These are phyloP conservation scores for Pitta sordida DNA, from an alignment of 2,113 vertebrate species.

Conservation along the genomic window DNA sequence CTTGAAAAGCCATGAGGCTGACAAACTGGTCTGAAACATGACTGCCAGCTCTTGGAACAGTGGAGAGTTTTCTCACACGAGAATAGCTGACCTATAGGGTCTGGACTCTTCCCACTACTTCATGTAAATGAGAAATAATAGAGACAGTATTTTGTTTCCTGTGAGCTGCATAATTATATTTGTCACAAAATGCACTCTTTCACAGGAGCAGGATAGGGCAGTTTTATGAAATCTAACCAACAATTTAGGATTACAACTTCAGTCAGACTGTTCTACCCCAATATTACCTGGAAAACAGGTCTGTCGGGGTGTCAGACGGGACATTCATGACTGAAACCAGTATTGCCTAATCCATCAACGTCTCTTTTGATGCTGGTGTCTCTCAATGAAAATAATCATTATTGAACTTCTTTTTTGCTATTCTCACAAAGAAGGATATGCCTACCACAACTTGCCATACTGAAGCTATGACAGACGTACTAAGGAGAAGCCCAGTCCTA, in stretches of 20 bases:
- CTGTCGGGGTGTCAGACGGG: neutral
- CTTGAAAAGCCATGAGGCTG: fast-evolving
- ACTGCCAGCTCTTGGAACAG: neutral
- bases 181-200: neutral
- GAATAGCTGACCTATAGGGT: neutral
- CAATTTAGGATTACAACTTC: neutral
- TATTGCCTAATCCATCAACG: neutral
- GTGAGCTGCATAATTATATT: neutral
- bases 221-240: neutral
- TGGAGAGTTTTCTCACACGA: neutral
- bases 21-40: neutral
- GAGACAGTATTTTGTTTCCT: neutral
- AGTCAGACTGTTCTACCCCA: neutral
- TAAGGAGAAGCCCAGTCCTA: neutral
- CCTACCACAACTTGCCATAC: neutral
- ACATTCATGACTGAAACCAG: neutral
- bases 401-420: neutral
- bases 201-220: neutral
- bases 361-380: neutral
- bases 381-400: neutral
- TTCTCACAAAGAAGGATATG: neutral
- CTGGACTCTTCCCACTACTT: neutral
- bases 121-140: neutral
- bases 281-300: neutral
- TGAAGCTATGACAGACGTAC: neutral